phyloP scores from a whole-genome alignment of 1,140 invertebrate species.

The Panulirus ornatus region DNA sequence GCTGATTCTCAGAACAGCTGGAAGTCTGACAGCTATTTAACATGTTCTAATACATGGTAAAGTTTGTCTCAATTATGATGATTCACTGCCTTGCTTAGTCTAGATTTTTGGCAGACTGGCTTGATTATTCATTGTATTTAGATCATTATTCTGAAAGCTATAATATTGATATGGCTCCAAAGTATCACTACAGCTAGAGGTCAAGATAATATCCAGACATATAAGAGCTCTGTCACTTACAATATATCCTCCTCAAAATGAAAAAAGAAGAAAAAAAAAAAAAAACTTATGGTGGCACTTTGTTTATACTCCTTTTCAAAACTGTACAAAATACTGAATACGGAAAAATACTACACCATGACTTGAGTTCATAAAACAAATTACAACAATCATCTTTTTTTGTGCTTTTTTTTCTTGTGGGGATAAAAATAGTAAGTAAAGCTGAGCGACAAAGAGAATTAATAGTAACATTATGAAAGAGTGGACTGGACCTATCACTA shows the following conservation, averaged over 20 bases:
- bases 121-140: slow-evolving; percentile 74
- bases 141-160: slow-evolving; percentile 65
- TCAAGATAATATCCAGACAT: slow-evolving; percentile 68
- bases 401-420: slow-evolving; percentile 55
- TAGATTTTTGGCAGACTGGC: slow-evolving; percentile 72
- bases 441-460: slow-evolving; percentile 67
- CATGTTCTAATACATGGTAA: background rate
- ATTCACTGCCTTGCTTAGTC: slow-evolving; percentile 60
- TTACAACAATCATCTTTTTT: slow-evolving; percentile 63
- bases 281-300: slow-evolving; percentile 62
- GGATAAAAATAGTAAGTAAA: slow-evolving; percentile 69
- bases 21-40: slow-evolving; percentile 34
- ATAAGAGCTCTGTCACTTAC: slow-evolving; percentile 55
- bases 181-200: slow-evolving; percentile 54
- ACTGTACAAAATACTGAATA: slow-evolving; percentile 68
- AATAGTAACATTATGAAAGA: slow-evolving; percentile 68
- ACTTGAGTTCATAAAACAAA: slow-evolving; percentile 56
- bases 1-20: slow-evolving; percentile 52
- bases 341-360: slow-evolving; percentile 59
- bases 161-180: slow-evolving; percentile 73
- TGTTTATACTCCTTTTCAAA: slow-evolving; percentile 68
- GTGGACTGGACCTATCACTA: slow-evolving; percentile 67
- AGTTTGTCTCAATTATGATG: slow-evolving; percentile 37
- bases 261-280: slow-evolving; percentile 29
- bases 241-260: slow-evolving; percentile 64